A percentile compares a stretch with the other conserved stretches of the same genome.
phyloP scores from a whole-genome alignment of 1,140 invertebrate genomes.

The Hydropsyche tenuis region DNA sequence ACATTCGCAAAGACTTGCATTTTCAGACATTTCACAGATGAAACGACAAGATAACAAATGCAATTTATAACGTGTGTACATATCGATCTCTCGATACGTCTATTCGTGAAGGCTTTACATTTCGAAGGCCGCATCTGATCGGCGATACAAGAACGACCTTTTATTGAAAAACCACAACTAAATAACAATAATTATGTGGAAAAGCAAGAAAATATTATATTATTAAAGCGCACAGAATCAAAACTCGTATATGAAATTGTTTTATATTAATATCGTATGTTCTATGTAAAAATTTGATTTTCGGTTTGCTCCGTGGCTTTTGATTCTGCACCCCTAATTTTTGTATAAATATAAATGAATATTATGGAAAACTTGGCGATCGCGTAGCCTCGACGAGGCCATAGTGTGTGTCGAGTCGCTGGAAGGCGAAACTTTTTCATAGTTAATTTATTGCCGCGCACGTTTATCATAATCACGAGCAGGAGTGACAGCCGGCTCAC shows the following conservation, averaged over 20 bases:
- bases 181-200: too few relatives aligned
- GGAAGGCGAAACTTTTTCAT: slow-evolving; percentile 49
- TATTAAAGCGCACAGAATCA: too few relatives aligned
- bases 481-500: slow-evolving; percentile 46
- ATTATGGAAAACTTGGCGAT: not conserved
- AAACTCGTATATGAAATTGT: too few relatives aligned
- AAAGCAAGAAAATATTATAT: not conserved
- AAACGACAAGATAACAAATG: not conserved
- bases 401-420: slow-evolving; percentile 26
- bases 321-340: not conserved
- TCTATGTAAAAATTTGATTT: too few relatives aligned
- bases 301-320: too few relatives aligned
- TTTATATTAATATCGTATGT: too few relatives aligned
- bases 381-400: slow-evolving; percentile 4
- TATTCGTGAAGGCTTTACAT: not conserved
- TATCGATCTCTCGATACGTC: slow-evolving; percentile 3
- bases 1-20: too few relatives aligned
- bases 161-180: too few relatives aligned
- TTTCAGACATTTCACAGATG: not conserved
- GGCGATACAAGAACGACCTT: slow-evolving; percentile 6
- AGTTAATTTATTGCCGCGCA: slow-evolving; percentile 48
- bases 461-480: slow-evolving; percentile 51
- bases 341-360: not conserved
- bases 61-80: not conserved
- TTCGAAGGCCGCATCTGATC: not conserved